phyloP scores from a whole-genome alignment of 2,888 invertebrate genomes.

The Sthenelais limicola region DNA sequence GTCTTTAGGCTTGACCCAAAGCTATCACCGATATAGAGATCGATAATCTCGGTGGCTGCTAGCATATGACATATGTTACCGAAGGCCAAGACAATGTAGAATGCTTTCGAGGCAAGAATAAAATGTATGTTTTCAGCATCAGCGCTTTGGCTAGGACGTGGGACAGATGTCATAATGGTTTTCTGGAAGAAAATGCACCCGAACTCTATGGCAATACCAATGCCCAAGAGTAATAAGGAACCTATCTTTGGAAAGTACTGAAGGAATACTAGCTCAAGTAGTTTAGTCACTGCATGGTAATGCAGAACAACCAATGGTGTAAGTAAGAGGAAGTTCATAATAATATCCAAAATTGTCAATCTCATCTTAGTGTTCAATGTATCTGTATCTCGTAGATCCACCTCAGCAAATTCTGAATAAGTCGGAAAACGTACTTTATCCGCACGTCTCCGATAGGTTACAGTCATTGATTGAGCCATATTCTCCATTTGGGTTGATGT shows the following conservation, averaged over 20 bases:
- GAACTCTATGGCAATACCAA: slow-evolving; percentile 46
- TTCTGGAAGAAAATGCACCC: slow-evolving; percentile 42
- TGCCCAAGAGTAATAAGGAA: slow-evolving; percentile 40
- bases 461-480: too few relatives aligned
- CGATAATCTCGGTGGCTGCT: slow-evolving; percentile 37
- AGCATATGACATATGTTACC: slow-evolving; percentile 49
- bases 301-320: slow-evolving; percentile 48
- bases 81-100: slow-evolving; percentile 44
- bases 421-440: slow-evolving; percentile 3
- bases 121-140: slow-evolving; percentile 17
- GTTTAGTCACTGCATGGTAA: slow-evolving; percentile 45
- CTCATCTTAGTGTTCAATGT: neutral
- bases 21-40: slow-evolving; percentile 22
- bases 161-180: neutral
- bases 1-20: slow-evolving; percentile 40
- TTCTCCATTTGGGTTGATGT: neutral
- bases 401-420: neutral
- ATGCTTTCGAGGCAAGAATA: slow-evolving; percentile 34
- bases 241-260: slow-evolving; percentile 31
- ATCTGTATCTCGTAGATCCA: neutral
- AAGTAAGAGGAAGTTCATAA: slow-evolving; percentile 49
- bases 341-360: slow-evolving; percentile 41
- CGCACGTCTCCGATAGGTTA: too few relatives aligned
- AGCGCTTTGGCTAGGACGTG: slow-evolving; percentile 11
- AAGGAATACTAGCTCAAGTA: slow-evolving; percentile 39